Base-by-base conservation (phyloP, 2,113 vertebrate species). In the Entelurus aequoreus region DNA sequence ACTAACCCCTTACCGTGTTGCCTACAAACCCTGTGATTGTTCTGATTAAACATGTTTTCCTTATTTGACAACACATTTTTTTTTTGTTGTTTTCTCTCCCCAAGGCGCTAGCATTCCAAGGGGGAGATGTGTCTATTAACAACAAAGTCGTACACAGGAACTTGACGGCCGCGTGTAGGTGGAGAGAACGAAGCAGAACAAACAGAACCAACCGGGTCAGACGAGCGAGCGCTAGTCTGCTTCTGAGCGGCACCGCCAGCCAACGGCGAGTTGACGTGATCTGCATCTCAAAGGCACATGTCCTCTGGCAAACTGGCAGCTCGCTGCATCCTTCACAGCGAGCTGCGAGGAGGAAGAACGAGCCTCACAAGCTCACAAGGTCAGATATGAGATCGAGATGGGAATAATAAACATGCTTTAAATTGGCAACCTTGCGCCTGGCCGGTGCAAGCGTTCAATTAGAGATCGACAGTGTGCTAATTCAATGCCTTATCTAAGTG, bases 281-380 rank as follows among this genome's bases (percentile, higher is more conserved):
- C 81, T 77, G 81, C 84, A 87, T 87, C 72, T 73, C 63, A 86
- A 87, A 76, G 70, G 72, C 76, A 62, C 80, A 77, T 67, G 76
- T 85, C 76, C 82, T 78, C 73, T 78, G 84, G 75, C 72, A 60
- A 64, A 76, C 73, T 78, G 84, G 75, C 72, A 60, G 66, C 73
- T 78, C 73, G 60, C 76, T 54, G 62, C 65, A 73, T 77, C 66
- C 74, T 75, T 75, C 63, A 72, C 54, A 68, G 37, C 12, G 36
- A 76, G 77, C 74, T 61, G 79, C 76, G 64, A 72, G 66, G 60
- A 72, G 68, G 61, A 77, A 71, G 63, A 71, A 76, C 35, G 60
- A 74, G 65, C 60, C 75, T 71, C 59, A 13, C 56, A 65, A 76
- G 69, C 73, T 65, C 49, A 72, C 77, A 83, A 77, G 87, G 83